phyloP scores from a whole-genome alignment of 2,113 vertebrate genomes.

The Eupsittula cactorum region DNA sequence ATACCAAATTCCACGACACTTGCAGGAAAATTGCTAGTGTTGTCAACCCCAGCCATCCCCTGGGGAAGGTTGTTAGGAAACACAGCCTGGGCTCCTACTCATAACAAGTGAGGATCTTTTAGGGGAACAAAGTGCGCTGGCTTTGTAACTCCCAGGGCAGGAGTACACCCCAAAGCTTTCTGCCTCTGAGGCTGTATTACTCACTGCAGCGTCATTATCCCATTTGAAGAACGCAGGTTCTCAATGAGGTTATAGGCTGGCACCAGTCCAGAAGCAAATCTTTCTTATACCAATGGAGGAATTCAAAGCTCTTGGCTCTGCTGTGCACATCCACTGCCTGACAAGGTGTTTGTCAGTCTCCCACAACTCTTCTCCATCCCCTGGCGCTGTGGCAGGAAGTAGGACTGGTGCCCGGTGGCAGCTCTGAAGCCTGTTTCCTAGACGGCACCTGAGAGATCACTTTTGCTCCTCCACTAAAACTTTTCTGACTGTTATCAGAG shows the following conservation, averaged over 20 bases:
- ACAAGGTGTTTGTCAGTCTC: not conserved
- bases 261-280: not conserved
- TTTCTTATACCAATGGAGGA: not conserved
- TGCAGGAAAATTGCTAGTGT: slow-evolving; percentile 15
- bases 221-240: not conserved
- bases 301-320: not conserved
- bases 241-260: not conserved
- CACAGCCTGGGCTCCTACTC: not conserved
- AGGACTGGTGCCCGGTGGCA: not conserved
- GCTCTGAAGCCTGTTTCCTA: not conserved
- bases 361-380: not conserved
- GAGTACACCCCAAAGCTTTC: not conserved
- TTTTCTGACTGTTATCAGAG: not conserved
- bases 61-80: not conserved
- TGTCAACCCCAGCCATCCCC: not conserved
- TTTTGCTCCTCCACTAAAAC: not conserved
- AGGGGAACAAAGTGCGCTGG: not conserved
- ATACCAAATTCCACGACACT: slow-evolving; percentile 28
- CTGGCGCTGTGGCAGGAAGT: not conserved
- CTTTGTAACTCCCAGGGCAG: not conserved
- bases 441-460: accelerated
- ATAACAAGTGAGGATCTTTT: not conserved
- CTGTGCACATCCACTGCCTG: not conserved
- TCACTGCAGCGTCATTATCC: not conserved
- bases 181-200: not conserved